These are phyloP conservation scores for Martes martes DNA, from an alignment of 2,113 vertebrate species.

Conservation along the genomic window DNA sequence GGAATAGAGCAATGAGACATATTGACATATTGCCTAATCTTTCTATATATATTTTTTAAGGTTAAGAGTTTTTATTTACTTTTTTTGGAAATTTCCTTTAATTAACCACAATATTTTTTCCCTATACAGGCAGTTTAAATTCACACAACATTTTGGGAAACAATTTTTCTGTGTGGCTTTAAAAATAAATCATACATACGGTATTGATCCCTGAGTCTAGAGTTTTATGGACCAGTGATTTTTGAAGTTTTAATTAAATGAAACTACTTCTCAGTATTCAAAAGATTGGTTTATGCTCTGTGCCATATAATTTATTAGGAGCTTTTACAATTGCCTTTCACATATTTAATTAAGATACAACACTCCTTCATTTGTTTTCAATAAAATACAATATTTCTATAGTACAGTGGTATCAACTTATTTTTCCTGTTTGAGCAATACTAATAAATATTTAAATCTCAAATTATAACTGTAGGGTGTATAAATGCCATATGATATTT, in stretches of 20 bases:
- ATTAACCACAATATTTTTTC: not conserved
- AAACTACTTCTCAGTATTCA: not conserved
- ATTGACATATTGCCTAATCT: not conserved
- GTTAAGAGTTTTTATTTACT: not conserved
- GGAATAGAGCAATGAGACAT: not conserved
- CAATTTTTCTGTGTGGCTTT: not conserved
- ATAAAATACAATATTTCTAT: not conserved
- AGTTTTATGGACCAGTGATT: not conserved
- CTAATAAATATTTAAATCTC: not conserved
- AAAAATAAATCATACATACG: not conserved
- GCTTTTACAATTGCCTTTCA: not conserved
- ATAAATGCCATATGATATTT: not conserved
- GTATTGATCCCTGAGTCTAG: not conserved
- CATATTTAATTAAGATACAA: not conserved
- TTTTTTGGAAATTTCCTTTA: not conserved
- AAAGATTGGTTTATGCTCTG: not conserved
- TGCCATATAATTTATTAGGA: not conserved
- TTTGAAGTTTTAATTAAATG: constrained; percentile 9
- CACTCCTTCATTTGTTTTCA: not conserved
- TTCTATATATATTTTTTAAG: not conserved
- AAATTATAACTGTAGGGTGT: not conserved
- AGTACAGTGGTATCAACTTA: rapidly evolving
- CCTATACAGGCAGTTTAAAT: not conserved
- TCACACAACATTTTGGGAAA: not conserved
- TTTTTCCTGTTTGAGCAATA: not conserved